These are phyloP conservation scores for Stomatorhinus ivindoensis DNA, from an alignment of 2,113 vertebrate species.

Conservation along the genomic window DNA sequence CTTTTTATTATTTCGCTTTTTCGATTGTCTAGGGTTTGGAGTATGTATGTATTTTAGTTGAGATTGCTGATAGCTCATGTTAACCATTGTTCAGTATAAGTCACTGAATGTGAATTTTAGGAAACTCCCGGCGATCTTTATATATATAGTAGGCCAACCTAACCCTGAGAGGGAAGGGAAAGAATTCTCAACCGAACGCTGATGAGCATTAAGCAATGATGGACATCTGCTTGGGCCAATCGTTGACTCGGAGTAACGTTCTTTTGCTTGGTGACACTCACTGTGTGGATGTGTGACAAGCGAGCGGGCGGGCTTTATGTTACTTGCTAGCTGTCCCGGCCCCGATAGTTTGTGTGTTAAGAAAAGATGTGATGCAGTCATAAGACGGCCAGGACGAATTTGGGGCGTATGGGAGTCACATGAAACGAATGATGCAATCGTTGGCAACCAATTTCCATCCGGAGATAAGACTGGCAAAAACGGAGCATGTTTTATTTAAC, in stretches of 20 bases:
- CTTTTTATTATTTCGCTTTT: constrained; percentile 67
- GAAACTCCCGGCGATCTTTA: constrained; percentile 72
- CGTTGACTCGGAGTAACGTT: constrained; percentile 16
- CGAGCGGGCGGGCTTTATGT: constrained; percentile 6
- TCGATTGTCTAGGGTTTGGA: constrained; percentile 61
- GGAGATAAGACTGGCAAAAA: constrained; percentile 72
- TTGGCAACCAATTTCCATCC: constrained; percentile 74
- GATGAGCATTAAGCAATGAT: neutral
- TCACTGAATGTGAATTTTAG: constrained; percentile 66
- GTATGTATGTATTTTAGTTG: constrained; percentile 66
- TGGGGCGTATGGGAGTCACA: constrained; percentile 76
- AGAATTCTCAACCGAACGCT: constrained; percentile 31
- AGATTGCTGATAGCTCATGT: constrained; percentile 69
- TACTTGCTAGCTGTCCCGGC: constrained; percentile 35
- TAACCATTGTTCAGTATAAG: constrained; percentile 75
- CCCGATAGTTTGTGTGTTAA: constrained; percentile 59
- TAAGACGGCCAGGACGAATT: constrained; percentile 74
- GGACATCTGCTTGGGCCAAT: constrained; percentile 28
- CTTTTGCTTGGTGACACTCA: constrained; percentile 69
- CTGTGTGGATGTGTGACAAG: constrained; percentile 20
- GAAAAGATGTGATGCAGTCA: constrained; percentile 71
- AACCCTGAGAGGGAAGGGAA: constrained; percentile 49
- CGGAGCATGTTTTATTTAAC: constrained; percentile 76
- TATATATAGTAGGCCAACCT: constrained; percentile 59
- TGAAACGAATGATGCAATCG: constrained; percentile 79